Evolutionary conservation across 2,113 vertebrate genomes (phyloP).

Genomic region (Trichechus manatus): DNA sequence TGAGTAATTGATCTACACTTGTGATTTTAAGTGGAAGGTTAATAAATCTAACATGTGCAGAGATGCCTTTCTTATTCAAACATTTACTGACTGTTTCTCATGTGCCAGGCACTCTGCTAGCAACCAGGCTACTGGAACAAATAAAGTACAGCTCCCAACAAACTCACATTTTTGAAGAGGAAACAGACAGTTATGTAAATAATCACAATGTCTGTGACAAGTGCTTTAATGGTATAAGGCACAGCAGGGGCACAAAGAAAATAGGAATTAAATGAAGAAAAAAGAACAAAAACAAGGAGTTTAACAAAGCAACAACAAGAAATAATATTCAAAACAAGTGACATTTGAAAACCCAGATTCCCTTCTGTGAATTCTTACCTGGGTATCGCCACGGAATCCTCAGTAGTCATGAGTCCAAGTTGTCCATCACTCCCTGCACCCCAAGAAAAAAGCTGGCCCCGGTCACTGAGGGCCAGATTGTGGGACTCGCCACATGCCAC

Average conservation of each 20-base stretch:
- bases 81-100: neutral
- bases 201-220: conserved; percentile 11
- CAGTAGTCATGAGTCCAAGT: conserved; percentile 92
- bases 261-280: neutral
- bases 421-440: conserved; percentile 94
- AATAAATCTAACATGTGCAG: neutral
- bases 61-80: conserved; percentile 2
- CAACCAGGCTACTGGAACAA: neutral
- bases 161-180: conserved; percentile 19
- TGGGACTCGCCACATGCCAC: conserved; percentile 95
- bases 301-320: conserved; percentile 21
- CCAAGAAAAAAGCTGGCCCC: conserved; percentile 97
- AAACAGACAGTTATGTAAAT: neutral
- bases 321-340: neutral
- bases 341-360: conserved; percentile 27
- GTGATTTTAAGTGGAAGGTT: neutral
- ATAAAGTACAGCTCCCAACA: neutral
- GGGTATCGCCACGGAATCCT: conserved; percentile 92
- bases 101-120: neutral
- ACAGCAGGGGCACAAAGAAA: neutral
- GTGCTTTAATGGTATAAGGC: neutral
- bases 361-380: conserved; percentile 88
- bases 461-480: conserved; percentile 94
- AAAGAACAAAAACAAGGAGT: conserved; percentile 24
- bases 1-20: neutral